These are phyloP conservation scores for Dascyllus trimaculatus DNA, from an alignment of 2,113 vertebrate species.

Conservation along the genomic window DNA sequence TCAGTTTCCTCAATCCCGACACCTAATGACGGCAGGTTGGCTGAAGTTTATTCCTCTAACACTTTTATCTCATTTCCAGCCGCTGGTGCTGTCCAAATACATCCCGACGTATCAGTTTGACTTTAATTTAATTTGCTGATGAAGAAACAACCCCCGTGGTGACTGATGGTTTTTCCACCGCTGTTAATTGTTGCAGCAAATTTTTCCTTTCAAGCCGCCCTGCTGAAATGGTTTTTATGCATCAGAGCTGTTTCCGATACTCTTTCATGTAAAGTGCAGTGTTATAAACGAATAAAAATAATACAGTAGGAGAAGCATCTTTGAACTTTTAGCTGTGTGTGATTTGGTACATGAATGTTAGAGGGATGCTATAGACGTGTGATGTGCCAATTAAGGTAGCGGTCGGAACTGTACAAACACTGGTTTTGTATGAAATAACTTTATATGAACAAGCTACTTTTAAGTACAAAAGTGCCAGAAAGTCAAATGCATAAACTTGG, in stretches of 20 bases:
- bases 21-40: not conserved
- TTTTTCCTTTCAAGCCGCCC: not conserved
- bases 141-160: slow-evolving; percentile 15
- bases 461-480: slow-evolving; percentile 64
- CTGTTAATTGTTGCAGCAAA: not conserved
- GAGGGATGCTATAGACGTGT: slow-evolving; percentile 59
- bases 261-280: slow-evolving; percentile 35
- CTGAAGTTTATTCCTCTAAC: not conserved
- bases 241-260: slow-evolving; percentile 13
- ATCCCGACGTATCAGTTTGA: slow-evolving; percentile 28
- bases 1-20: slow-evolving; percentile 29
- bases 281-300: slow-evolving; percentile 49
- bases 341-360: slow-evolving; percentile 69
- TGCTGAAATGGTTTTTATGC: slow-evolving; percentile 37
- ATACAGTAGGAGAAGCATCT: slow-evolving; percentile 51
- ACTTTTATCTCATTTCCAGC: slow-evolving; percentile 22
- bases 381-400: slow-evolving; percentile 69
- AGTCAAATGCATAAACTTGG: slow-evolving; percentile 64
- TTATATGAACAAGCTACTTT: slow-evolving; percentile 72
- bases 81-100: slow-evolving; percentile 5
- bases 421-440: slow-evolving; percentile 75
- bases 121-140: slow-evolving; percentile 17
- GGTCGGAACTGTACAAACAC: slow-evolving; percentile 69
- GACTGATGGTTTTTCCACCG: not conserved
- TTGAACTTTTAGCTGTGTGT: slow-evolving; percentile 60